phyloP scores from a whole-genome alignment of 2,113 vertebrate species.

The Platichthys flesus region DNA sequence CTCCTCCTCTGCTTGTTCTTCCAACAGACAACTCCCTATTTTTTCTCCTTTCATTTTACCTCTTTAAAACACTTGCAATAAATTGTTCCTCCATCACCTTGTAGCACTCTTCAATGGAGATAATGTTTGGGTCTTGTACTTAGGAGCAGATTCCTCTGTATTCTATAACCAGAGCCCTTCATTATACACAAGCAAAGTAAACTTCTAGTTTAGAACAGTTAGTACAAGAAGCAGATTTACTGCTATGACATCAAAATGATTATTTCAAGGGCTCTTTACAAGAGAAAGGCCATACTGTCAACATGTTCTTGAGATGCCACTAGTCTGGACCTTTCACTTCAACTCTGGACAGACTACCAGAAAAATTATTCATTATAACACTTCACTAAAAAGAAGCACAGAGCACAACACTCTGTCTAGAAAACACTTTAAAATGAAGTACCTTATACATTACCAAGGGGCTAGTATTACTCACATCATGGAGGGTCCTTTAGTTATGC shows the following conservation, averaged over 20 bases:
- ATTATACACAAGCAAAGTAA: conserved; percentile 27
- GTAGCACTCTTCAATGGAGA: background rate
- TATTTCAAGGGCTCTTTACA: conserved; percentile 57
- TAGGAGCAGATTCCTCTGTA: background rate
- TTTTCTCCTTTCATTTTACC: conserved; percentile 23
- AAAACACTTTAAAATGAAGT: conserved; percentile 68
- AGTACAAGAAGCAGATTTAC: conserved; percentile 50
- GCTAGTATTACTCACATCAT: conserved; percentile 50
- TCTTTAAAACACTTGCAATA: conserved; percentile 25
- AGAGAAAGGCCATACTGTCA: conserved; percentile 54
- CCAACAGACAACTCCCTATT: conserved; percentile 39
- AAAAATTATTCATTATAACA: conserved; percentile 49
- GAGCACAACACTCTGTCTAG: conserved; percentile 50
- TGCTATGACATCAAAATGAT: conserved; percentile 41
- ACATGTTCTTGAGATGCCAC: conserved; percentile 37
- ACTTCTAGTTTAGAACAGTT: conserved; percentile 34
- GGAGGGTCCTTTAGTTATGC: conserved; percentile 70
- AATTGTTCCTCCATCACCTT: conserved; percentile 1
- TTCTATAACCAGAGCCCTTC: background rate
- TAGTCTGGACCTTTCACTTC: conserved; percentile 55
- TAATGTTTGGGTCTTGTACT: background rate
- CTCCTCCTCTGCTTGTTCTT: conserved; percentile 59
- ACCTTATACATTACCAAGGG: conserved; percentile 51
- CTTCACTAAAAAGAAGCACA: conserved; percentile 44
- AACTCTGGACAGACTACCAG: conserved; percentile 46